These are phyloP conservation scores for Acanthaster planci DNA, from an alignment of 35 echinoderm and acorn worm species.

Conservation along the genomic window DNA sequence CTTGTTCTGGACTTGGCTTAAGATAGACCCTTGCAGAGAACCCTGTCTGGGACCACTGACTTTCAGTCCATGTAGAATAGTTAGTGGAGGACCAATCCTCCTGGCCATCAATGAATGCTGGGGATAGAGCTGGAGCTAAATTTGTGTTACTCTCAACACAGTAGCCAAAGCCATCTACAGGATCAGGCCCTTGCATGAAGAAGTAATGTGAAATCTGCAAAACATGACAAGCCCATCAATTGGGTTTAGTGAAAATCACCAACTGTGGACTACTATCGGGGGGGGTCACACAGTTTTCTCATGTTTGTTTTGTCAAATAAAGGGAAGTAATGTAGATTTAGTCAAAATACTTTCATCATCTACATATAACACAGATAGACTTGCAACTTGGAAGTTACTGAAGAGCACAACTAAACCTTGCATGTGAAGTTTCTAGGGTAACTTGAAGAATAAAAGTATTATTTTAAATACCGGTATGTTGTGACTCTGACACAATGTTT, in stretches of 20 bases:
- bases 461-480: too few species aligned
- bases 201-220: slow-evolving; percentile 39
- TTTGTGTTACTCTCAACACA: slow-evolving; percentile 76
- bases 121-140: slow-evolving; percentile 58
- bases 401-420: too few species aligned
- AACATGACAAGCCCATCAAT: too few species aligned
- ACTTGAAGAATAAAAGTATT: too few species aligned
- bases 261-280: not conserved
- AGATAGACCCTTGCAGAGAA: slow-evolving; percentile 69
- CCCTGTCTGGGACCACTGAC: slow-evolving; percentile 57
- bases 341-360: too few species aligned
- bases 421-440: too few species aligned
- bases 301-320: not conserved
- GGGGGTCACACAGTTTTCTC: not conserved
- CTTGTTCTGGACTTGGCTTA: slow-evolving; percentile 77
- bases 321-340: too few species aligned
- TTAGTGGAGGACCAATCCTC: slow-evolving; percentile 76
- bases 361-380: too few species aligned
- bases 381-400: too few species aligned
- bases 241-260: not conserved
- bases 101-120: slow-evolving; percentile 70
- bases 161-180: slow-evolving; percentile 19
- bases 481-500: too few species aligned
- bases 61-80: slow-evolving; percentile 97
- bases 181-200: slow-evolving; percentile 32